A percentile compares a stretch with the other conserved stretches of the same genome.
These are phyloP conservation scores for Lucifuga dentata DNA, from an alignment of 2,113 vertebrate genomes.

Conservation along the genomic window DNA sequence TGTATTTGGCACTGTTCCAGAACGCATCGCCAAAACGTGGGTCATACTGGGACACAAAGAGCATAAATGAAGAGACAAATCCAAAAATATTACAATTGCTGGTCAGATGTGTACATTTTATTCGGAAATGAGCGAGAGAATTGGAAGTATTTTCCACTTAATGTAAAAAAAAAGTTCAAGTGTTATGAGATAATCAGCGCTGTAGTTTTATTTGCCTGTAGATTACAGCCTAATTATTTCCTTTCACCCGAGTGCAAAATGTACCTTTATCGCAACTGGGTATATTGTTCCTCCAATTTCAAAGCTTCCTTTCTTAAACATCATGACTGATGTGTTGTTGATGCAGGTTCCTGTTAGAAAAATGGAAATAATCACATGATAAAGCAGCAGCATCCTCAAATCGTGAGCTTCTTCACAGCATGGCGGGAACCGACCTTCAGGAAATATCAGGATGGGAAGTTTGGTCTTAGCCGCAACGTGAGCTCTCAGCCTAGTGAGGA, in stretches of 20 bases:
- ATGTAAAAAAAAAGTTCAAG: too few relatives aligned
- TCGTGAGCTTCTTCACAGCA: background rate
- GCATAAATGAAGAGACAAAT: too few relatives aligned
- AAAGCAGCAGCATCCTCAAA: background rate
- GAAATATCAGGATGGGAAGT: slow-evolving; percentile 96
- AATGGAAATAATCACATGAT: background rate
- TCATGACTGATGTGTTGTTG: slow-evolving; percentile 99
- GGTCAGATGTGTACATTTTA: too few relatives aligned
- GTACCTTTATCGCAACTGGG: slow-evolving; percentile 96
- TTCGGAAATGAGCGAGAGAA: too few relatives aligned
- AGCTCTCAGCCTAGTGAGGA: slow-evolving; percentile 85
- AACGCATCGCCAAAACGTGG: slow-evolving; percentile 95
- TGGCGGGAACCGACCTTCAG: slow-evolving; percentile 88
- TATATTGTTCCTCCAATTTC: slow-evolving; percentile 95
- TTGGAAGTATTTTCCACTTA: too few relatives aligned
- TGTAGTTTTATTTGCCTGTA: too few relatives aligned
- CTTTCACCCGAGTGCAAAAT: background rate
- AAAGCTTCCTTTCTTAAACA: slow-evolving; percentile 99
- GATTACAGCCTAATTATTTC: too few relatives aligned
- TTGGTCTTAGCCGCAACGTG: slow-evolving; percentile 91
- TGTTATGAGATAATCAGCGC: too few relatives aligned
- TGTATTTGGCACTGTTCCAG: slow-evolving; percentile 96
- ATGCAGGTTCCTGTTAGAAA: slow-evolving; percentile 90
- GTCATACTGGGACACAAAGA: slow-evolving; percentile 86
- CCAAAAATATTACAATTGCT: too few relatives aligned